Evolutionary conservation across 2,797 vertebrate species (phyloP).

Genomic region (Hybognathus amarus): DNA sequence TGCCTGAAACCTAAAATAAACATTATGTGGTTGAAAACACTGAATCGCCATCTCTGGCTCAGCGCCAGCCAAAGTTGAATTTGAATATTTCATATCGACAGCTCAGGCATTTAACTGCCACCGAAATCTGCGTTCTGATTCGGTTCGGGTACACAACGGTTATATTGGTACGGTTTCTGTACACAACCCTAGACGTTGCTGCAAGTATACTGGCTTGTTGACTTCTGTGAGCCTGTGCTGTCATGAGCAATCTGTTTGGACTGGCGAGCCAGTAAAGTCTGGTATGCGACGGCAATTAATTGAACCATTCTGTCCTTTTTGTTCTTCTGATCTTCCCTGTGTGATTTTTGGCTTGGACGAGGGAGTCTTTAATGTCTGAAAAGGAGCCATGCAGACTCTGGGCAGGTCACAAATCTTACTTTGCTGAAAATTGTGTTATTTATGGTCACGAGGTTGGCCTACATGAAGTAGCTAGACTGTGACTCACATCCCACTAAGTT

Average conservation of each 20-base stretch:
- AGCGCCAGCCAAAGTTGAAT: too few relatives aligned
- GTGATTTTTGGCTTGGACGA: neutral
- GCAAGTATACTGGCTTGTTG: neutral
- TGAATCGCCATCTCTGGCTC: too few relatives aligned
- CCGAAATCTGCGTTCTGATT: too few relatives aligned
- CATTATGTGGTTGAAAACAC: too few relatives aligned
- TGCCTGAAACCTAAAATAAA: too few relatives aligned
- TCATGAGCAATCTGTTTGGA: constrained; percentile 34
- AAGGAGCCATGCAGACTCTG: neutral
- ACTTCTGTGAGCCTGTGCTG: neutral
- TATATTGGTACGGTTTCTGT: too few relatives aligned
- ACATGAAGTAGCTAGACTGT: neutral
- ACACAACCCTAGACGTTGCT: neutral
- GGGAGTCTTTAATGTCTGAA: constrained; percentile 11
- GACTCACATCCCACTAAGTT: neutral
- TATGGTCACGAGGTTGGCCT: neutral
- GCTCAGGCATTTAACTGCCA: too few relatives aligned
- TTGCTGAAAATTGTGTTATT: neutral
- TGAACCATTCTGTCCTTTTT: neutral
- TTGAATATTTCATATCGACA: too few relatives aligned
- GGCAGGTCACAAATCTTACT: neutral
- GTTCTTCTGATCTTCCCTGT: constrained; percentile 10
- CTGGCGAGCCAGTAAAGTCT: constrained; percentile 49
- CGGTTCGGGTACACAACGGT: too few relatives aligned
- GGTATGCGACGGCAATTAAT: constrained; percentile 53